Conservation (phyloP, 2,888 invertebrate species). For the Chouioia cunea region DNA sequence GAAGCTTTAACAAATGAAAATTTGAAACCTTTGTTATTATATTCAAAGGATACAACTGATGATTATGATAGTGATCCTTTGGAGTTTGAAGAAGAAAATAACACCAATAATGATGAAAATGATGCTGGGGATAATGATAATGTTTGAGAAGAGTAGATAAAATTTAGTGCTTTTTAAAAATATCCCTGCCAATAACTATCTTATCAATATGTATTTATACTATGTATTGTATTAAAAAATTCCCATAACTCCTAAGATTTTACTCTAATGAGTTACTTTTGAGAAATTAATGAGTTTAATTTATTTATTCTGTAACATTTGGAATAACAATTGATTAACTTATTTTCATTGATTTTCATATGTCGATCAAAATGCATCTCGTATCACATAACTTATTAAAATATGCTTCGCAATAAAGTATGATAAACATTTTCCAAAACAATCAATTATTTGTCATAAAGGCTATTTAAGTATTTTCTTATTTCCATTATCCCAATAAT, state of each 20-base stretch:
- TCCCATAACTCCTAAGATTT: neutral
- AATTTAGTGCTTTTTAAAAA: neutral
- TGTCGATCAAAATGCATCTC: no score
- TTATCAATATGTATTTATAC: no score
- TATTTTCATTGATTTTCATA: no score
- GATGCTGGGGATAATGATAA: slow-evolving; percentile 9
- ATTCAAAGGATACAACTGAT: slow-evolving; percentile 27
- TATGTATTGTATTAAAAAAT: no score
- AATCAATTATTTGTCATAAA: no score
- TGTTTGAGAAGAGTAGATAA: slow-evolving; percentile 4
- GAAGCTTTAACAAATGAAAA: slow-evolving; percentile 30
- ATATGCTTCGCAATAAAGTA: no score
- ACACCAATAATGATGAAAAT: neutral
- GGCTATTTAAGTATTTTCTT: no score
- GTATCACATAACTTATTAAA: no score
- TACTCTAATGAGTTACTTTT: slow-evolving; percentile 4
- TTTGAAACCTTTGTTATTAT: slow-evolving; percentile 13
- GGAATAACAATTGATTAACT: no score
- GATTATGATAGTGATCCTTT: slow-evolving; percentile 43
- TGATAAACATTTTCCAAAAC: no score
- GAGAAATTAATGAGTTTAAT: neutral
- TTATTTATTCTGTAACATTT: no score
- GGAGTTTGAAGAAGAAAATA: slow-evolving; percentile 14
- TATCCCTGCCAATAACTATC: neutral
- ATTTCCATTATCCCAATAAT: no score